Evolutionary conservation across 2,113 vertebrate species (phyloP).

Genomic region (Callipepla californica): DNA sequence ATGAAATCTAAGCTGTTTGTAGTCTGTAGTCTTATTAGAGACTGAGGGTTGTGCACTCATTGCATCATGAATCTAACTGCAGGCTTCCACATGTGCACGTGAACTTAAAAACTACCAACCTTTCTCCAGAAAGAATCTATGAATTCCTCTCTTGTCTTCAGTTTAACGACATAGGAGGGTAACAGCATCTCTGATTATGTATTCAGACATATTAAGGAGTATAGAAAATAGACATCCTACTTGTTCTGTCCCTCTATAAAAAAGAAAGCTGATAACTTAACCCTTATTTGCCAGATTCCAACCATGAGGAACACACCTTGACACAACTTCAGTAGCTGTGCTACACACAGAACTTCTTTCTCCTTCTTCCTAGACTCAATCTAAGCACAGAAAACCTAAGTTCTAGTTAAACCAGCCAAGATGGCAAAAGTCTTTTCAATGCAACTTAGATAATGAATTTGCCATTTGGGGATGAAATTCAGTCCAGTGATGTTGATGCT

Average conservation of each 20-base stretch:
- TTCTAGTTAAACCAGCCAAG: background rate
- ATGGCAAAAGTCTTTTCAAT: background rate
- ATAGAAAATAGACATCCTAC: background rate
- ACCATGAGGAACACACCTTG: fast-evolving
- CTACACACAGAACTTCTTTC: background rate
- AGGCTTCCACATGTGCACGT: fast-evolving
- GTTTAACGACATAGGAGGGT: background rate
- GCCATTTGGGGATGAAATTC: background rate
- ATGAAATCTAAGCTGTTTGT: background rate
- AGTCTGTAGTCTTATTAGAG: background rate
- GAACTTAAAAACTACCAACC: background rate
- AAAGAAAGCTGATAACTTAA: background rate
- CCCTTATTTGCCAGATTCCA: background rate
- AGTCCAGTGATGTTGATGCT: background rate
- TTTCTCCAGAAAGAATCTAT: background rate
- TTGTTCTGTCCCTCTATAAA: background rate
- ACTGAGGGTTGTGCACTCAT: background rate
- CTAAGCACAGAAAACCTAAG: background rate
- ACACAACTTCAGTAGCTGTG: background rate
- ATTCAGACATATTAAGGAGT: background rate
- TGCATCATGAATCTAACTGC: background rate
- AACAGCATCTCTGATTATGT: background rate
- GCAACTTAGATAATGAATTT: background rate
- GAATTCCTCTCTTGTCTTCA: fast-evolving
- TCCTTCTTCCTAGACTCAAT: background rate